These are phyloP conservation scores for Muscicapa striata DNA, from an alignment of 2,797 vertebrate species.

Conservation along the genomic window DNA sequence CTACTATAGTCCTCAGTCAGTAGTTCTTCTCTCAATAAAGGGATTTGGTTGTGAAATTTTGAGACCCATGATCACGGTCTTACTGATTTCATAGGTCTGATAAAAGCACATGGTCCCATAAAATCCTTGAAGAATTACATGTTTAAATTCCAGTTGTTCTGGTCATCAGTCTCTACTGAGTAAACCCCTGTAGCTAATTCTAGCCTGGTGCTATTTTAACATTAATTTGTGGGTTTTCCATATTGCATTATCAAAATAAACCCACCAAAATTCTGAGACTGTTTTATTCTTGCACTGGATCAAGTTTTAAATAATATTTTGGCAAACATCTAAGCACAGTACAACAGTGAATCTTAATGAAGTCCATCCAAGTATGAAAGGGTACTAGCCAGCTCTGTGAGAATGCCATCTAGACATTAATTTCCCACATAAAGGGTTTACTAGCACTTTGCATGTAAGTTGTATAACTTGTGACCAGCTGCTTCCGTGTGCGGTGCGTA, in stretches of 20 bases:
- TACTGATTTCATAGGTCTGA: not conserved
- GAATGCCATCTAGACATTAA: conserved; percentile 36
- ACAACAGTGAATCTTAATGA: not conserved
- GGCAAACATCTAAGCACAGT: not conserved
- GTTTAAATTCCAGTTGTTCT: not conserved
- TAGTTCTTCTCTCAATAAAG: not conserved
- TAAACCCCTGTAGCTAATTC: not conserved
- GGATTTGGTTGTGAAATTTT: not conserved
- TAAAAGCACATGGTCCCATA: not conserved
- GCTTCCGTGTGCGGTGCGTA: conserved; percentile 59
- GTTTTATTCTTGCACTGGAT: not conserved
- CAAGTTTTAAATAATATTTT: not conserved
- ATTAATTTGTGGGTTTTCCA: not conserved
- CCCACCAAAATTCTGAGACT: not conserved
- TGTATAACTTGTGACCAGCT: conserved; percentile 71
- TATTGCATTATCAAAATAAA: not conserved
- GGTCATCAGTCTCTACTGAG: not conserved
- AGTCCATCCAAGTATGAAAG: not conserved
- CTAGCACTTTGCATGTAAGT: conserved; percentile 61
- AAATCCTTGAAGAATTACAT: not conserved
- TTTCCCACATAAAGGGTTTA: conserved; percentile 46
- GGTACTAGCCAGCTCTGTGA: not conserved
- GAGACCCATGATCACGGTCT: not conserved
- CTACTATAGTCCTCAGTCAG: not conserved
- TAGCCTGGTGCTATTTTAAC: not conserved